Evolutionary conservation across 2,797 vertebrate genomes (phyloP).

Genomic region (Loriculus beryllinus): DNA sequence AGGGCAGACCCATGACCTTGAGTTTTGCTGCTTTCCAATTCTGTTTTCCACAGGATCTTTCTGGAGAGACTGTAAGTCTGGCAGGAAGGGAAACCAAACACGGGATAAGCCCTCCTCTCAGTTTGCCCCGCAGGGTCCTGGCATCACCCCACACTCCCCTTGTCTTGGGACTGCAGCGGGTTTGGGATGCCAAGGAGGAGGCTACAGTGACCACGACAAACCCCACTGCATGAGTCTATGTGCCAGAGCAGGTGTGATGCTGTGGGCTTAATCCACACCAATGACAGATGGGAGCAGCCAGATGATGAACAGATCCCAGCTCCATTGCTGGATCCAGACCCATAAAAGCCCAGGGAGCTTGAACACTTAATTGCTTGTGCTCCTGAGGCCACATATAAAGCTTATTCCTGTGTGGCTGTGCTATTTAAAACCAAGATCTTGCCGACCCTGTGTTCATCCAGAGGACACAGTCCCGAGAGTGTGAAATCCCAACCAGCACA

Average conservation of each 20-base stretch:
- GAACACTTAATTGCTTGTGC: not conserved
- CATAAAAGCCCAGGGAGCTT: not conserved
- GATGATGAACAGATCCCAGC: not conserved
- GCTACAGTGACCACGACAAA: not conserved
- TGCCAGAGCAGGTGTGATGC: not conserved
- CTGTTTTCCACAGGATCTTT: not conserved
- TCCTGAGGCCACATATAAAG: not conserved
- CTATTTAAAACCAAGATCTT: not conserved
- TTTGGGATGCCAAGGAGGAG: not conserved
- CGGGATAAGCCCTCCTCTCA: not conserved
- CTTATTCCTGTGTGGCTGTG: not conserved
- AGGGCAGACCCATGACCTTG: not conserved
- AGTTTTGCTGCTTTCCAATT: not conserved
- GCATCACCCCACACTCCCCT: not conserved
- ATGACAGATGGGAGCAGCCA: fast-evolving
- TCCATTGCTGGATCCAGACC: not conserved
- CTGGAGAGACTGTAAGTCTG: fast-evolving
- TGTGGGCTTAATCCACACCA: not conserved
- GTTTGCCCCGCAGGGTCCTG: not conserved
- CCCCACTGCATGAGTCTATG: fast-evolving
- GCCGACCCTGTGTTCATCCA: not conserved
- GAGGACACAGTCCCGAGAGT: not conserved
- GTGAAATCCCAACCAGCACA: not conserved
- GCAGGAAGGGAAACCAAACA: not conserved
- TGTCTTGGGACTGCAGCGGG: fast-evolving